These are phyloP conservation scores for Paralichthys olivaceus DNA, from an alignment of 2,113 vertebrate genomes.

Conservation along the genomic window DNA sequence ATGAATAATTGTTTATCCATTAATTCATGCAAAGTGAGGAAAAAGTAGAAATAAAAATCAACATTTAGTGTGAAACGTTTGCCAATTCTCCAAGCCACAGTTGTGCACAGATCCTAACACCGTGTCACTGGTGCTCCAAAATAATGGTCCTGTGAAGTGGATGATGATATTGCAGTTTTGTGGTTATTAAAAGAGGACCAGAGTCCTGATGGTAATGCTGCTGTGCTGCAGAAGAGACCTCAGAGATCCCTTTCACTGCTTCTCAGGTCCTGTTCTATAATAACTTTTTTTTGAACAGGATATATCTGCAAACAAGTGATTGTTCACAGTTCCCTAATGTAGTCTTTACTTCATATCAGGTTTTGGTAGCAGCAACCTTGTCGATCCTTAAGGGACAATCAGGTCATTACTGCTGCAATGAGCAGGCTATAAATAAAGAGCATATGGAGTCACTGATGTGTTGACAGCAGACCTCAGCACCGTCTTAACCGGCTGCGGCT, in stretches of 20 bases:
- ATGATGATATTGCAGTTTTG: neutral
- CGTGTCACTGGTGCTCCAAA: conserved; percentile 16
- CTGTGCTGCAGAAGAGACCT: conserved; percentile 9
- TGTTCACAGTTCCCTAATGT: conserved; percentile 12
- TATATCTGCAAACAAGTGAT: conserved; percentile 11
- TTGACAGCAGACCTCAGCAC: neutral
- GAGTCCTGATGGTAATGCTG: conserved; percentile 8
- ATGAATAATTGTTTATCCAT: no score
- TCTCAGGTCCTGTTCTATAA: conserved; percentile 10
- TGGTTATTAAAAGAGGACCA: conserved; percentile 9
- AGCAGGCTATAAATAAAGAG: conserved; percentile 25
- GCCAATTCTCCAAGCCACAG: neutral
- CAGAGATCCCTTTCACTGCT: conserved; percentile 7
- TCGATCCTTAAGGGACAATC: conserved; percentile 29
- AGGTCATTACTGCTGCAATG: conserved; percentile 9
- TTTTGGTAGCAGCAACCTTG: conserved; percentile 12
- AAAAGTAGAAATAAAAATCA: no score
- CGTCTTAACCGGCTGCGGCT: conserved; percentile 2
- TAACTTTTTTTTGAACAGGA: neutral
- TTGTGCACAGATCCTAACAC: neutral
- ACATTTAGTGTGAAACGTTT: no score
- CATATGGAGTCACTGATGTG: conserved; percentile 1
- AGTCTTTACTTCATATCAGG: conserved; percentile 15
- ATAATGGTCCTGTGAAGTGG: conserved; percentile 1
- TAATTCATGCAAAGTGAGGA: no score